phyloP scores from a whole-genome alignment of 2,888 invertebrate species.

The Synergus itoensis region DNA sequence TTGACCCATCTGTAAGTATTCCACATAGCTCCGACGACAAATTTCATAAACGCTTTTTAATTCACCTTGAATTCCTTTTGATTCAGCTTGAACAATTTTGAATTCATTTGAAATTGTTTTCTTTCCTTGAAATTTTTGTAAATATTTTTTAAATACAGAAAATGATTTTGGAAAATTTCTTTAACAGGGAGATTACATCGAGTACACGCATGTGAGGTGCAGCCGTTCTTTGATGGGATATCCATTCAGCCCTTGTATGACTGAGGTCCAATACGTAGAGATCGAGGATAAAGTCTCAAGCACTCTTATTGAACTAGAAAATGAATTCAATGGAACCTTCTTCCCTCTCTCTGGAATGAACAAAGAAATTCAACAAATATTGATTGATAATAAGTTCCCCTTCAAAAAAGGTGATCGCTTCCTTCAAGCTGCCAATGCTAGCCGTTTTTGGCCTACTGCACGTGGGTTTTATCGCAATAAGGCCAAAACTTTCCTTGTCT shows the following conservation, averaged over 20 bases:
- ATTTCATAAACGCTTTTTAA: too few relatives aligned
- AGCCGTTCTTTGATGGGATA: constrained; percentile 97
- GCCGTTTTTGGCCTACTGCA: constrained; percentile 98
- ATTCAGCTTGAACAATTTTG: too few relatives aligned
- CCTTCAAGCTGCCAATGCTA: constrained; percentile 95
- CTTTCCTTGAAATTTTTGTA: too few relatives aligned
- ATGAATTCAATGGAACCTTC: constrained; percentile 96
- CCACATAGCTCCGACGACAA: not conserved
- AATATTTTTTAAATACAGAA: too few relatives aligned
- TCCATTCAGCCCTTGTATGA: constrained; percentile 98
- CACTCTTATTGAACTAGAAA: constrained; percentile 90
- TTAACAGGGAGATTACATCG: constrained; percentile 88
- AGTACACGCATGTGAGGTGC: constrained; percentile 97
- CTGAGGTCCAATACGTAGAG: constrained; percentile 97
- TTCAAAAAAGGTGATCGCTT: constrained; percentile 98
- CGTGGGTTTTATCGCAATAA: constrained; percentile 99
- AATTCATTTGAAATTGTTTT: too few relatives aligned
- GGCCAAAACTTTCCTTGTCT: constrained; percentile 97
- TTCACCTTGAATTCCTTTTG: too few relatives aligned
- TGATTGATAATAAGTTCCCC: constrained; percentile 98
- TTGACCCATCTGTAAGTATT: constrained; percentile 87
- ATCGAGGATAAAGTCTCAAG: constrained; percentile 94
- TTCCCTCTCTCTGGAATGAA: constrained; percentile 97
- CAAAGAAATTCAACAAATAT: constrained; percentile 96
- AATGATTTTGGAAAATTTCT: not conserved